These are phyloP conservation scores for Caenorhabditis zanzibari DNA, from an alignment of 2,888 invertebrate genomes.

Conservation along the genomic window DNA sequence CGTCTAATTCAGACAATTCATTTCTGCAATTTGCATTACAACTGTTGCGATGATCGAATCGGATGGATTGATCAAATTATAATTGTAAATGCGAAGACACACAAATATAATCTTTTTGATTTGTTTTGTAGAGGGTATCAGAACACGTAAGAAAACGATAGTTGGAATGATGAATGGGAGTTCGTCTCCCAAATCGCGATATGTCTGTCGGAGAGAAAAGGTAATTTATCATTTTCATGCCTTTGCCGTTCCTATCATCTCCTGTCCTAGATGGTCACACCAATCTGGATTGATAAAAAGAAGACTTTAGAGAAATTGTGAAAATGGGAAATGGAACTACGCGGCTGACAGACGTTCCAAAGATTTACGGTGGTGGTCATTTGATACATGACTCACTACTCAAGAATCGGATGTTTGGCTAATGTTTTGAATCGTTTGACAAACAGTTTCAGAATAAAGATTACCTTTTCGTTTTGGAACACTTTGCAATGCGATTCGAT, in stretches of 20 bases:
- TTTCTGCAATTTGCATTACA: slow-evolving; percentile 15
- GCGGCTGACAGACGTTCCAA: neutral
- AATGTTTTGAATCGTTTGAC: neutral
- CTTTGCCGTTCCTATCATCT: neutral
- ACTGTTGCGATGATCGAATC: slow-evolving; percentile 8
- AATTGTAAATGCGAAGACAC: slow-evolving; percentile 3
- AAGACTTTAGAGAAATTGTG: neutral
- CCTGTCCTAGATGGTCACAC: slow-evolving; percentile 1
- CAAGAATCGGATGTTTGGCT: neutral
- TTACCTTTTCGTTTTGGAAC: slow-evolving; percentile 67
- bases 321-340: neutral
- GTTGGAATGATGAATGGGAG: slow-evolving; percentile 11
- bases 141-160: slow-evolving; percentile 10
- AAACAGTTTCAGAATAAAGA: slow-evolving; percentile 6
- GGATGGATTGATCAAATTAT: slow-evolving; percentile 38
- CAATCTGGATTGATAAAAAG: neutral
- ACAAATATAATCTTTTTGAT: slow-evolving; percentile 4
- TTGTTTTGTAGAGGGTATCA: slow-evolving; percentile 32
- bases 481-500: slow-evolving; percentile 70
- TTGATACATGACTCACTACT: slow-evolving; percentile 1
- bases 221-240: slow-evolving; percentile 30
- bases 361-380: neutral
- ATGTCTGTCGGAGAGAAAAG: neutral
- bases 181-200: neutral
- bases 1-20: neutral